Evolutionary conservation across 2,888 invertebrate genomes (phyloP).

Genomic region (Drosophila helvetica): DNA sequence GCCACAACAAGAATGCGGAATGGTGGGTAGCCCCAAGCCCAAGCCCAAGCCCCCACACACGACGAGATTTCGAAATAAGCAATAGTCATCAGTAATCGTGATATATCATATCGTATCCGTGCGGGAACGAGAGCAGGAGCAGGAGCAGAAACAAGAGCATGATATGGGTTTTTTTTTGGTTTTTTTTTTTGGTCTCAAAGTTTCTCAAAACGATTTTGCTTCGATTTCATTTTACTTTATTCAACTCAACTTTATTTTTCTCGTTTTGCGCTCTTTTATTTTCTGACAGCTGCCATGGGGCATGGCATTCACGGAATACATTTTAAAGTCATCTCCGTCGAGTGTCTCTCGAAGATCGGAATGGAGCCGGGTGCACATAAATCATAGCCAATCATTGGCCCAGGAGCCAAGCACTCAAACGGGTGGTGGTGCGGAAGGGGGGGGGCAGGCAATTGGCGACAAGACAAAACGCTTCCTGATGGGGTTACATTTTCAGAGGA

Average conservation of each 20-base stretch:
- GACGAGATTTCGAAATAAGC: slow-evolving; percentile 49
- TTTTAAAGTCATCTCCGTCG: slow-evolving; percentile 26
- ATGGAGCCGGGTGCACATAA: slow-evolving; percentile 17
- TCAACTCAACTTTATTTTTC: slow-evolving; percentile 5
- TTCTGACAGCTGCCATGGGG: slow-evolving; percentile 28
- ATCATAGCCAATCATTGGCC: slow-evolving; percentile 40
- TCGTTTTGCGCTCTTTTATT: not conserved
- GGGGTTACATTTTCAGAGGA: slow-evolving; percentile 32
- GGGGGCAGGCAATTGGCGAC: slow-evolving; percentile 30
- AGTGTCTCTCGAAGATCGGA: not conserved
- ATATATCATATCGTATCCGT: slow-evolving; percentile 60
- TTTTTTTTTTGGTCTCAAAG: not conserved
- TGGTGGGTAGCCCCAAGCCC: not conserved
- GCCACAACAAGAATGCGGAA: slow-evolving; percentile 51
- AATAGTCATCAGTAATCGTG: slow-evolving; percentile 64
- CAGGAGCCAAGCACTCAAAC: slow-evolving; percentile 3
- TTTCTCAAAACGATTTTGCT: slow-evolving; percentile 9
- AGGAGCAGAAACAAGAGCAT: slow-evolving; percentile 37
- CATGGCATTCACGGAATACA: slow-evolving; percentile 22
- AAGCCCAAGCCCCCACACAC: slow-evolving; percentile 31
- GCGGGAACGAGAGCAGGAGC: slow-evolving; percentile 35
- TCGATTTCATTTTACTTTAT: slow-evolving; percentile 22
- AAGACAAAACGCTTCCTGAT: slow-evolving; percentile 44
- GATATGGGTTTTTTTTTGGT: slow-evolving; percentile 31
- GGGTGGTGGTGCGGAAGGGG: no score